Conservation (phyloP, 2,113 vertebrate genomes). For the Conger conger region DNA sequence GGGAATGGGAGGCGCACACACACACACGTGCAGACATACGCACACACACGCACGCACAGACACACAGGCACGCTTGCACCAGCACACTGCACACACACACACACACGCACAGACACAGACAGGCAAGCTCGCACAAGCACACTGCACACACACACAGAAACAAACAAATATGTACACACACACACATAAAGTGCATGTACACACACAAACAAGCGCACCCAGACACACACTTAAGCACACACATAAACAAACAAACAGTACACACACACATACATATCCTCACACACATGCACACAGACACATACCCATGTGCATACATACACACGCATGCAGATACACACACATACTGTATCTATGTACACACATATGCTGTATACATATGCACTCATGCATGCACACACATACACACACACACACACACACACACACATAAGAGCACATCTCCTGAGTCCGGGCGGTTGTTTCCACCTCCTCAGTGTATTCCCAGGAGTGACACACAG, state of each 20-base stretch:
- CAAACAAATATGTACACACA: neutral
- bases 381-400: neutral
- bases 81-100: neutral
- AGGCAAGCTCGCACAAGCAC: neutral
- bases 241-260: too few relatives aligned
- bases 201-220: neutral
- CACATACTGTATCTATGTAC: too few relatives aligned
- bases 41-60: neutral
- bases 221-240: neutral
- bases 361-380: too few relatives aligned
- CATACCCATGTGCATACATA: neutral
- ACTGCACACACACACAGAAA: neutral
- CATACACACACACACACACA: constrained; percentile 17
- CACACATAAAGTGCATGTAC: neutral
- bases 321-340: neutral
- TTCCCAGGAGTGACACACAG: constrained; percentile 23
- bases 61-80: neutral
- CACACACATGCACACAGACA: neutral
- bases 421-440: neutral
- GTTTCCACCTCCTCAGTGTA: constrained; percentile 23
- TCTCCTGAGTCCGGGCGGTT: constrained; percentile 13
- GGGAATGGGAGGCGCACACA: constrained; percentile 60
- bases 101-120: neutral
- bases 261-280: neutral
- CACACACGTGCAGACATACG: too few relatives aligned